phyloP scores from a whole-genome alignment of 2,888 invertebrate genomes.

The Odontocerum albicorne region DNA sequence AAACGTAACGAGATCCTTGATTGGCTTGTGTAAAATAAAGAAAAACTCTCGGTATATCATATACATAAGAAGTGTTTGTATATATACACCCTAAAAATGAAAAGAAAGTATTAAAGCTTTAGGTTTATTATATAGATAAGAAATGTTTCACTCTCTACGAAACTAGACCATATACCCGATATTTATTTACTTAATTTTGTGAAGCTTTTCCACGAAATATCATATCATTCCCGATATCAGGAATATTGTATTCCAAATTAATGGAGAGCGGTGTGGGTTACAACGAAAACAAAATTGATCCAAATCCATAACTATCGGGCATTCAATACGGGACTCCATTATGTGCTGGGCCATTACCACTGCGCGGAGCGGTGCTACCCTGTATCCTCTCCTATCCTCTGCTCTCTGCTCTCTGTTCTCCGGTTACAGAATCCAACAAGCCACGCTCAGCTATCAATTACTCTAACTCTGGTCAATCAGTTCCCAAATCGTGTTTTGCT shows the following conservation, averaged over 20 bases:
- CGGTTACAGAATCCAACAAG: conserved; percentile 15
- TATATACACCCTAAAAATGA: too few relatives aligned
- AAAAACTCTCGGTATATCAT: too few relatives aligned
- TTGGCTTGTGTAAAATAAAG: too few relatives aligned
- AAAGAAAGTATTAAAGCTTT: too few relatives aligned
- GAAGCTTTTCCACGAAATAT: conserved; percentile 4
- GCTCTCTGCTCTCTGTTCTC: background rate
- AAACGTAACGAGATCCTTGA: too few relatives aligned
- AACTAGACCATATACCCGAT: too few relatives aligned
- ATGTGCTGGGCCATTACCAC: background rate
- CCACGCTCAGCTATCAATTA: conserved; percentile 11
- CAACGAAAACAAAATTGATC: conserved; percentile 17
- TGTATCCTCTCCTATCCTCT: background rate
- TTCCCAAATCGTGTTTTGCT: conserved; percentile 11
- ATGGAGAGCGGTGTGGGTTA: conserved; percentile 20
- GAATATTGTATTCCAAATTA: conserved; percentile 23
- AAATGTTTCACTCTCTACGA: too few relatives aligned
- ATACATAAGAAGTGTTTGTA: too few relatives aligned
- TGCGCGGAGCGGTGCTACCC: background rate
- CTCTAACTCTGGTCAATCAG: conserved; percentile 26
- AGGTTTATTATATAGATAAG: too few relatives aligned
- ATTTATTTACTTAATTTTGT: too few relatives aligned
- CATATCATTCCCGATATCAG: conserved; percentile 14
- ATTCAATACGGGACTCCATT: conserved; percentile 17
- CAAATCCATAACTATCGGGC: conserved; percentile 7